Percentiles rank a stretch among this genome's conserved stretches.
These are phyloP conservation scores for Clupea harengus DNA, from an alignment of 2,113 vertebrate species.

Conservation along the genomic window DNA sequence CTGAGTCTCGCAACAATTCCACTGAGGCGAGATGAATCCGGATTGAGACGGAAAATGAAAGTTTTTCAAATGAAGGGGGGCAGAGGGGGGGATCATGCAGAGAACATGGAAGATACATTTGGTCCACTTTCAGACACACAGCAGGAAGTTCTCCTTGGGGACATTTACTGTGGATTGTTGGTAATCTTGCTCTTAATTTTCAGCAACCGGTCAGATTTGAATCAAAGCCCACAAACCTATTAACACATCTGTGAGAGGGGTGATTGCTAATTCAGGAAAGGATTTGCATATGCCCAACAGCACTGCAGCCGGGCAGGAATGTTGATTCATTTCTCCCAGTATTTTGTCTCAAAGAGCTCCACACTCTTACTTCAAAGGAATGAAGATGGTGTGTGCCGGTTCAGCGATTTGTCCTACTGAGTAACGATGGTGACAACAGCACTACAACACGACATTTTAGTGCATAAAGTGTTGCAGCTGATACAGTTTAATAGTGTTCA, in stretches of 20 bases:
- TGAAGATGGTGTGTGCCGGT: not conserved
- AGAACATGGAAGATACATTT: not conserved
- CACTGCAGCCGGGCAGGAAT: not conserved
- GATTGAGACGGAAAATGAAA: slow-evolving; percentile 13
- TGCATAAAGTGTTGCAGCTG: not conserved
- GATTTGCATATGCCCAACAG: slow-evolving; percentile 4
- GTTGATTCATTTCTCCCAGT: not conserved
- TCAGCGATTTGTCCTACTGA: not conserved
- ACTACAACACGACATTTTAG: not conserved
- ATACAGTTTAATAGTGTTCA: not conserved
- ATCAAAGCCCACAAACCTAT: not conserved
- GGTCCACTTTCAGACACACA: not conserved
- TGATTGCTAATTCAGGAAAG: not conserved
- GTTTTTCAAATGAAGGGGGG: not conserved
- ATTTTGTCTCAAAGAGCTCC: not conserved
- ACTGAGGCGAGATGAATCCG: not conserved
- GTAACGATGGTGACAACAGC: not conserved
- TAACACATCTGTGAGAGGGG: not conserved
- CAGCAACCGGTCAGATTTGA: not conserved
- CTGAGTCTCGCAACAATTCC: not conserved
- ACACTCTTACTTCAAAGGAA: not conserved
- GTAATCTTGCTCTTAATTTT: not conserved
- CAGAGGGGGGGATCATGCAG: not conserved
- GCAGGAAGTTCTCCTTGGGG: not conserved
- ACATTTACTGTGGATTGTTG: not conserved